Base-by-base conservation (phyloP, 2,888 invertebrate genomes). In the Elmis aenea region DNA sequence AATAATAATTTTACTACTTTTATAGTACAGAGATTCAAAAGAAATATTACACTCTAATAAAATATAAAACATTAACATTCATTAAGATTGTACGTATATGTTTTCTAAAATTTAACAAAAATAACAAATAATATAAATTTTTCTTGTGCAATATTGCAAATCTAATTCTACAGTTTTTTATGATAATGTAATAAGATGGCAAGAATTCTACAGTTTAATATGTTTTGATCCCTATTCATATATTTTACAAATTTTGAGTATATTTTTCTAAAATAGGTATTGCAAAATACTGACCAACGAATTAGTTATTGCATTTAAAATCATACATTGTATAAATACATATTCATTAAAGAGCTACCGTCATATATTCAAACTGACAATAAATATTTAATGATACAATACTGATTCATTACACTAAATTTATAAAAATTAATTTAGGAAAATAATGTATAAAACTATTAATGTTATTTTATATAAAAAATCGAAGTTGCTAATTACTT, bases 201-300 rank as follows among this genome's bases (percentile, higher is more conserved):
- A 50, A 50, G 48, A 50, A 41, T 38, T 42, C 35, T 35, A 38
- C 34, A n/a, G n/a, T n/a, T n/a, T n/a, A n/a, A n/a, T n/a, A n/a
- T n/a, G n/a, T 26, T 31, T 36, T 50, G 50, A 39, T 50, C 50
- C 50, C 48, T 48, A 50, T 44, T 43, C 25, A 16, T 30, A 36
- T 37, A 27, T 23, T 41, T 34, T 45, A 33, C 33, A 36, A 38
- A 38, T 40, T 39, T 37, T 40, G 21, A 26, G 28, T 18, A n/a
- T n/a, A n/a, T n/a, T 40, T 34, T 26, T 22, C 27, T 18, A 20
- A 27, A 30, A 20, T 14, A 35, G 48, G 42, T 36, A 38, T 47
- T 51, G 52, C 57, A 57, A 59, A 59, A 61, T 59, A 60, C 61
- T 59, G 61, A 61, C 61, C 59, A 59, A 61, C 59, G 52, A 50